Conservation (phyloP, 2,888 invertebrate genomes). For the Agrotis segetum region DNA sequence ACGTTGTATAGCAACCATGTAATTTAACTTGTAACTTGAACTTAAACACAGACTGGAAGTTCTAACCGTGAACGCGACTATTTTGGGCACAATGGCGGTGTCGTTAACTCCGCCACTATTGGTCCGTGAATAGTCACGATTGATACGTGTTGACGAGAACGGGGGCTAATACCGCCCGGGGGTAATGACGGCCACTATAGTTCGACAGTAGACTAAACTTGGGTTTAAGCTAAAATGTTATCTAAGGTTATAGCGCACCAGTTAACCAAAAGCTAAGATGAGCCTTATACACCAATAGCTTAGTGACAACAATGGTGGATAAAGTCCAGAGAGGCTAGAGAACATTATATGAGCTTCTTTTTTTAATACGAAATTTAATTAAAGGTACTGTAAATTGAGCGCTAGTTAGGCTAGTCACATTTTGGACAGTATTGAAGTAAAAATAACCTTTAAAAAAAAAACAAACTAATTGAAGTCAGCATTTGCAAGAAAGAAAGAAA, state of each 20-base stretch:
- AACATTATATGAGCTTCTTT: too few relatives aligned
- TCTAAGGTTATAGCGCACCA: too few relatives aligned
- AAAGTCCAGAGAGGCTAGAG: too few relatives aligned
- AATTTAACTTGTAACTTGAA: conserved; percentile 40
- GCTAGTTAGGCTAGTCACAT: neutral
- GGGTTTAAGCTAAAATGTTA: too few relatives aligned
- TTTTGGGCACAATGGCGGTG: conserved; percentile 54
- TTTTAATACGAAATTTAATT: too few relatives aligned
- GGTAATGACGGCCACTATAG: conserved; percentile 13
- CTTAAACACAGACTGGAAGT: conserved; percentile 37
- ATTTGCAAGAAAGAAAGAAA: too few relatives aligned
- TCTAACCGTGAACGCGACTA: conserved; percentile 43
- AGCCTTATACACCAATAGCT: too few relatives aligned
- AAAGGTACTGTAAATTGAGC: neutral
- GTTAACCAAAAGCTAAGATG: too few relatives aligned
- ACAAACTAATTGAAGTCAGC: too few relatives aligned
- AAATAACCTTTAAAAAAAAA: neutral
- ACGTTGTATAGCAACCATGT: conserved; percentile 18
- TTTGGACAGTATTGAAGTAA: neutral
- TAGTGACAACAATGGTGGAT: too few relatives aligned
- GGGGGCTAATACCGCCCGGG: conserved; percentile 35
- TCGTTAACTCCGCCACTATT: conserved; percentile 50
- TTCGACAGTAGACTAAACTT: too few relatives aligned
- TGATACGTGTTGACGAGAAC: conserved; percentile 50
- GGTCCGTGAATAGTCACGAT: conserved; percentile 44